These are phyloP conservation scores for Channallabes apus DNA, from an alignment of 2,797 vertebrate species.

Conservation along the genomic window DNA sequence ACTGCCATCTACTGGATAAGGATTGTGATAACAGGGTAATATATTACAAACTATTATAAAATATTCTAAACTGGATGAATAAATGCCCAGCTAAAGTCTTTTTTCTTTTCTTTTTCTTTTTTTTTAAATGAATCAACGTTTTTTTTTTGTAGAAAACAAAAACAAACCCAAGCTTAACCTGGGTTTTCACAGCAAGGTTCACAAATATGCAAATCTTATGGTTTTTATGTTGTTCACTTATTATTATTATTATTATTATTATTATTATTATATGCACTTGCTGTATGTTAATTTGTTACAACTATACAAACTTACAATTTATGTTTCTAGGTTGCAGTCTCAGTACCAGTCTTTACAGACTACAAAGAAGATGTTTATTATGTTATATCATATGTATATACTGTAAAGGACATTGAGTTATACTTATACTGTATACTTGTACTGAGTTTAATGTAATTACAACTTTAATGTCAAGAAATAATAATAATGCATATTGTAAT, in stretches of 20 bases:
- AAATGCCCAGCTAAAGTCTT: no score
- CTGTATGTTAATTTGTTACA: no score
- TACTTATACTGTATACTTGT: no score
- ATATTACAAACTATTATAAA: no score
- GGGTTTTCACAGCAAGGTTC: no score
- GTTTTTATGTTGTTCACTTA: background rate
- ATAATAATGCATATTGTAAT: background rate
- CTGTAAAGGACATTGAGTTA: background rate
- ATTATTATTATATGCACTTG: background rate
- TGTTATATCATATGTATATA: no score
- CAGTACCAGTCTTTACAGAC: background rate
- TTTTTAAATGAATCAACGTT: no score
- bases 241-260: background rate
- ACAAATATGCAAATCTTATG: background rate
- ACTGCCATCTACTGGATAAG: conserved; percentile 30
- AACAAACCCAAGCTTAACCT: no score
- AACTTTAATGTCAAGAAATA: background rate
- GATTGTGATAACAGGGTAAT: background rate
- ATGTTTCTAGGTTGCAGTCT: background rate
- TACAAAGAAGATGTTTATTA: background rate
- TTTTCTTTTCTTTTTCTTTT: no score
- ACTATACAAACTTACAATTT: background rate
- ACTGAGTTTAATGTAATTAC: background rate
- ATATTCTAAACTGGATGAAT: background rate
- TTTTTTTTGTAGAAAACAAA: no score